These are phyloP conservation scores for Lathamus discolor DNA, from an alignment of 2,113 vertebrate species.

Conservation along the genomic window DNA sequence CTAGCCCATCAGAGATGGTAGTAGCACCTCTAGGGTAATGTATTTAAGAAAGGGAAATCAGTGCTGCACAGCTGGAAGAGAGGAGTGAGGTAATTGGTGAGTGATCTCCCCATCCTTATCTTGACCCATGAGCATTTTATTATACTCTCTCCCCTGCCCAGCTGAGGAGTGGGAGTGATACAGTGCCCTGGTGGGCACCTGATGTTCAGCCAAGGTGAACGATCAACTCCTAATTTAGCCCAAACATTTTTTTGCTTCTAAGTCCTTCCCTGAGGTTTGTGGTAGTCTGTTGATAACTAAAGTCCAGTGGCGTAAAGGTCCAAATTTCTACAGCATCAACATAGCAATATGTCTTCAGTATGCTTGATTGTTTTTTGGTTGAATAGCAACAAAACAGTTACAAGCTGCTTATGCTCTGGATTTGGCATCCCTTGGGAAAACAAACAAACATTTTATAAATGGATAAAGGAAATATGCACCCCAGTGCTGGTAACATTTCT, in stretches of 20 bases:
- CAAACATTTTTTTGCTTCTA: not conserved
- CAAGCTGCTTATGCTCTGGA: not conserved
- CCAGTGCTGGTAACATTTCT: not conserved
- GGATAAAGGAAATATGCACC: not conserved
- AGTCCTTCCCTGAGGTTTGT: not conserved
- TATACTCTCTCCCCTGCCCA: not conserved
- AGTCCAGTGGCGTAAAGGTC: not conserved
- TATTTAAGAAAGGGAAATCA: not conserved
- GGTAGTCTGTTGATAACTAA: not conserved
- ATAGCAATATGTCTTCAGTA: not conserved
- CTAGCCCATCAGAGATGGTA: accelerated
- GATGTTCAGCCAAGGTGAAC: not conserved
- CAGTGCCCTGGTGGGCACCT: not conserved
- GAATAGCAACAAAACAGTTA: not conserved
- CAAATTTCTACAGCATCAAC: not conserved
- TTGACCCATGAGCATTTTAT: accelerated
- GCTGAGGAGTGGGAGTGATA: not conserved
- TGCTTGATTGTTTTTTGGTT: not conserved
- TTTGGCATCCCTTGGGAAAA: not conserved
- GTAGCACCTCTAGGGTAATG: not conserved
- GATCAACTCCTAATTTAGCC: not conserved
- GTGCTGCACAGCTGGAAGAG: not conserved
- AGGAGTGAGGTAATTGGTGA: not conserved
- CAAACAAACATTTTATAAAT: not conserved
- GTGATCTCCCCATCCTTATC: not conserved